These are phyloP conservation scores for Mastacembelus armatus DNA, from an alignment of 2,797 vertebrate genomes.

Conservation along the genomic window DNA sequence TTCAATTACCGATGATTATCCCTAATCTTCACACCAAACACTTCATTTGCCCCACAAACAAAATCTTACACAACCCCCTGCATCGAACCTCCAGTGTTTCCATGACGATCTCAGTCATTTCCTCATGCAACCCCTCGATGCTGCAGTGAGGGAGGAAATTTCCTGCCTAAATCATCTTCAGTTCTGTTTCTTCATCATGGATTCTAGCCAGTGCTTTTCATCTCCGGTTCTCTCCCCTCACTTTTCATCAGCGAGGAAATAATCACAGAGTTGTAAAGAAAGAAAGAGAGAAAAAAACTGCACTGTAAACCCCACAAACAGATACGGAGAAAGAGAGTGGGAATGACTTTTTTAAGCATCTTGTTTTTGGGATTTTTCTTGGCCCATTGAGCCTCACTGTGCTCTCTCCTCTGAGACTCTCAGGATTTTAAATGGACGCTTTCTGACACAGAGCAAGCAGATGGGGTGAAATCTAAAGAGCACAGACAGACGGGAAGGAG, in stretches of 20 bases:
- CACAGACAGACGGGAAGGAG: conserved; percentile 34
- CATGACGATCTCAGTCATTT: conserved; percentile 68
- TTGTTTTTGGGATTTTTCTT: conserved; percentile 53
- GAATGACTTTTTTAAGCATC: conserved; percentile 48
- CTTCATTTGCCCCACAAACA: conserved; percentile 24
- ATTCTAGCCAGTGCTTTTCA: conserved; percentile 45
- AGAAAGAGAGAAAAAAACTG: neutral
- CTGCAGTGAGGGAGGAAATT: conserved; percentile 47
- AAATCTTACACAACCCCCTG: neutral
- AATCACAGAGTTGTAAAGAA: conserved; percentile 31
- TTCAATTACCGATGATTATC: conserved; percentile 62
- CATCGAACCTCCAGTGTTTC: conserved; percentile 50
- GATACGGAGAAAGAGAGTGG: conserved; percentile 15
- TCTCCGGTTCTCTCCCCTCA: conserved; percentile 31
- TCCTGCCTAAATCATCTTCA: conserved; percentile 52
- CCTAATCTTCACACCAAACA: conserved; percentile 9
- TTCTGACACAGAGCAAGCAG: conserved; percentile 63
- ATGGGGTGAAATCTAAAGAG: conserved; percentile 62
- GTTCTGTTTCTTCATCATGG: conserved; percentile 57
- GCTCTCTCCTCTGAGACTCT: conserved; percentile 53
- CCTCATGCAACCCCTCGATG: conserved; percentile 41
- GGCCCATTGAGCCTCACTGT: conserved; percentile 51
- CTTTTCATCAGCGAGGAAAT: conserved; percentile 58
- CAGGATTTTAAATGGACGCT: conserved; percentile 62
- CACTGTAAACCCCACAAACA: conserved; percentile 24